Conservation (phyloP, 1,140 invertebrate genomes). For the Pantala flavescens region DNA sequence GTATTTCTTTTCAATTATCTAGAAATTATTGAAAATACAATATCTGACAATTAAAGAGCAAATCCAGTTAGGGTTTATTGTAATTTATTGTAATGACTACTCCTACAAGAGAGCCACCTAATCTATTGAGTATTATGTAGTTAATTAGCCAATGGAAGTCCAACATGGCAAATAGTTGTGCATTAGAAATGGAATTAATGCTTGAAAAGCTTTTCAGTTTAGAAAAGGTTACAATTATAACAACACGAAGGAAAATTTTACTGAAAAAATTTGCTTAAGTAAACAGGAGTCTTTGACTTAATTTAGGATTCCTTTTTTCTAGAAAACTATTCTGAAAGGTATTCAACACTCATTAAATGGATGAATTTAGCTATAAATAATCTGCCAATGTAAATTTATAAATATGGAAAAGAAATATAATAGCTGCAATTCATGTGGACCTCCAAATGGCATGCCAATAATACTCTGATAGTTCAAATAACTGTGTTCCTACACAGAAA, state of each 20-base stretch:
- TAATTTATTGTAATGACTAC: not conserved
- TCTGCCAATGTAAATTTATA: no score
- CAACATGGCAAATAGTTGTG: not conserved
- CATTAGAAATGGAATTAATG: no score
- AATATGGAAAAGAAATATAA: no score
- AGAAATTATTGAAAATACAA: constrained; percentile 12
- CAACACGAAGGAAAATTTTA: no score
- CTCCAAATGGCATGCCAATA: not conserved
- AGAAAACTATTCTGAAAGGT: no score
- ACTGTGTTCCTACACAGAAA: constrained; percentile 12
- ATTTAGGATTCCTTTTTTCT: no score
- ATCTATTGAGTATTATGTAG: not conserved
- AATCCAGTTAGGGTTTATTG: not conserved
- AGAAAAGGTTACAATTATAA: no score
- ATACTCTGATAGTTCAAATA: not conserved
- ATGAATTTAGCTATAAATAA: no score
- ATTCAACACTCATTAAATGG: no score
- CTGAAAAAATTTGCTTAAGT: no score
- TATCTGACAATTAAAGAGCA: not conserved
- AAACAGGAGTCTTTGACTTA: no score
- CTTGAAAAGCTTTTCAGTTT: no score
- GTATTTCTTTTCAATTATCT: not conserved
- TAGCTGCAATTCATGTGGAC: not conserved
- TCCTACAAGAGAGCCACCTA: not conserved
- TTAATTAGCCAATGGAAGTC: not conserved